A percentile compares a stretch with the other conserved stretches of the same genome.
Evolutionary conservation across 2,888 invertebrate genomes (phyloP).

Genomic region (Sycophila texana): DNA sequence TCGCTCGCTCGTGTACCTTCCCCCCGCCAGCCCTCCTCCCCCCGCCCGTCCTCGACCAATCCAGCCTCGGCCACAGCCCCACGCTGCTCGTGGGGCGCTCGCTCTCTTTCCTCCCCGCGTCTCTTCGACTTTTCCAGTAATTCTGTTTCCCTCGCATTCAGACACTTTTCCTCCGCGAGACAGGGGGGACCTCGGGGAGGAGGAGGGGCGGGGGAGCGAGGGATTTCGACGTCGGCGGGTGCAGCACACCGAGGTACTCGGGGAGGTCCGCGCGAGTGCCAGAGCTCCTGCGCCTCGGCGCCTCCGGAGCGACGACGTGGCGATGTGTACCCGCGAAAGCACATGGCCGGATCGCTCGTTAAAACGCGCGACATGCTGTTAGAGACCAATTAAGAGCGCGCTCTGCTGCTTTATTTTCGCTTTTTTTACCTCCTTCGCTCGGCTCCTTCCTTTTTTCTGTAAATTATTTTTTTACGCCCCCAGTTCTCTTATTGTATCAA

Average conservation of each 20-base stretch:
- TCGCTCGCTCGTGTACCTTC: slow-evolving; percentile 15
- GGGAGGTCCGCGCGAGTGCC: background rate
- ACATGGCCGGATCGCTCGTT: slow-evolving; percentile 26
- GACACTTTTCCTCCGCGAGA: slow-evolving; percentile 23
- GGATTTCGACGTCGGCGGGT: no score
- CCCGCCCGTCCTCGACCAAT: slow-evolving; percentile 54
- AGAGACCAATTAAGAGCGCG: no score
- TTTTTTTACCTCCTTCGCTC: no score
- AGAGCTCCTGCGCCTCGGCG: slow-evolving; percentile 20
- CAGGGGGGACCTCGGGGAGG: background rate
- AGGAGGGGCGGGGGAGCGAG: no score
- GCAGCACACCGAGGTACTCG: background rate
- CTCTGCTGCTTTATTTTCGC: background rate
- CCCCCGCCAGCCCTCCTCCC: background rate
- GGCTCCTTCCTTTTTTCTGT: no score
- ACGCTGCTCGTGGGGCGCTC: slow-evolving; percentile 56
- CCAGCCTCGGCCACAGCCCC: slow-evolving; percentile 67
- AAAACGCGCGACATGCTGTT: background rate
- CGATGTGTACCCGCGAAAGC: slow-evolving; percentile 6
- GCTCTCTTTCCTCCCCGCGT: slow-evolving; percentile 37
- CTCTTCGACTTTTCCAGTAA: slow-evolving; percentile 44
- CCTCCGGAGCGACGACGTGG: slow-evolving; percentile 46
- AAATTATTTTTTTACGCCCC: no score
- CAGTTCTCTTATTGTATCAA: no score
- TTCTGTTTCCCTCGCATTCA: slow-evolving; percentile 41